Base-by-base conservation (phyloP, 2,797 vertebrate species). In the Tiaroga cobitis region DNA sequence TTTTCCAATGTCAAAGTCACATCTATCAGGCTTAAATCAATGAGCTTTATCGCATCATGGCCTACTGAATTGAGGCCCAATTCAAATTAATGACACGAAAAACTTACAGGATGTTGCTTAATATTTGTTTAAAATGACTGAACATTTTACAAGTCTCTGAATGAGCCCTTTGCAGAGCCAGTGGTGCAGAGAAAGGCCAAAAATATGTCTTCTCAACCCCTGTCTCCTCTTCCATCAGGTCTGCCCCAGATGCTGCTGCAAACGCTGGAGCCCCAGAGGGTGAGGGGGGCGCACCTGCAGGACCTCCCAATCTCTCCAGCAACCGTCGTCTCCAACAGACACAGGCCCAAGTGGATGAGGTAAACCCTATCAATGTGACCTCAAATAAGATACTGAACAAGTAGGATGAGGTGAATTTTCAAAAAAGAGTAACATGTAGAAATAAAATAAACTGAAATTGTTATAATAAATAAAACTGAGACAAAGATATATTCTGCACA, bases 301-400 rank as follows among this genome's bases (percentile, higher is more conserved):
- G 90, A 1, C 90, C 96, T 84, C 94, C 95, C 0, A 97, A 97
- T 37, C 89, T 92, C 75, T 95, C 92, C 82, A 97, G 96, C 91
- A 97, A 97, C 91, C 94, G 94, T 15, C 94, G 96, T 8, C 92
- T 97, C 85, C 96, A 97, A 89, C 96, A 97, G 91, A 96, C 96
- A 0, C 96, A 98, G 92, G 96, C 96, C 0, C 96, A 97, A 51
- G 95, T 98, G 90, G 96, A 97, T 63, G 96, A 98, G 96, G 97
- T 97, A 86, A 68, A 49, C 13, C 32, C 21, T 56, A 9, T 32
- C 15, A 65, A 3, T 39, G 51, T 46, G 10, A 68, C 19, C 72
- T 37, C 19, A 56, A 51, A 10, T n/a, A 65, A 5, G 49, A 9
- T 43, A 10, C 24, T 72, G 32, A 24, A 76, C 8, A 19, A 15